These are phyloP conservation scores for Hydrolagus affinis DNA, from an alignment of 2,113 vertebrate species.

Conservation along the genomic window DNA sequence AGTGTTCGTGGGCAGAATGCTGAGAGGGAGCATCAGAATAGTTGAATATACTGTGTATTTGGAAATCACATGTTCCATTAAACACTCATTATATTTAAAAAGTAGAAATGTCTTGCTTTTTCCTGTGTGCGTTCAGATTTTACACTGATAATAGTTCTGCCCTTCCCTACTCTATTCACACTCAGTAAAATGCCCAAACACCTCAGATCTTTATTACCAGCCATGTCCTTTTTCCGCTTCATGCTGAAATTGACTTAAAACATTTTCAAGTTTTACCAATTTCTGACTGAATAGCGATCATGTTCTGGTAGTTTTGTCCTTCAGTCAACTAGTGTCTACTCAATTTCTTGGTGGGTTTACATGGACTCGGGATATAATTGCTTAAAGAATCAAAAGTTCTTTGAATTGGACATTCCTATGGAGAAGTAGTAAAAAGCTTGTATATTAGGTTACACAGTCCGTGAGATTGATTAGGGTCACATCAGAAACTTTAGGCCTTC, in stretches of 20 bases:
- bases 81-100: too few relatives aligned
- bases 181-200: not conserved
- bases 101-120: not conserved
- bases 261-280: not conserved
- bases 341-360: not conserved
- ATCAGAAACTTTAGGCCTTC: not conserved
- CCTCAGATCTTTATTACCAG: not conserved
- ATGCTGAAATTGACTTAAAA: not conserved
- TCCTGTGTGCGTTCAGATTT: not conserved
- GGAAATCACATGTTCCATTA: too few relatives aligned
- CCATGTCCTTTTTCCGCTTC: not conserved
- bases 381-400: constrained; percentile 10
- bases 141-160: not conserved
- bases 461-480: constrained; percentile 24
- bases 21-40: too few relatives aligned
- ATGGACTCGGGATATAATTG: not conserved
- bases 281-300: not conserved
- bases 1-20: too few relatives aligned
- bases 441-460: constrained; percentile 13
- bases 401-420: not conserved
- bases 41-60: too few relatives aligned
- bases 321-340: not conserved
- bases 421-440: not conserved
- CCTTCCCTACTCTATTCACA: not conserved
- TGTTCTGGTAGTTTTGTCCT: not conserved